These are phyloP conservation scores for Pelvicachromis taeniatus DNA, from an alignment of 2,113 vertebrate species.

Conservation along the genomic window DNA sequence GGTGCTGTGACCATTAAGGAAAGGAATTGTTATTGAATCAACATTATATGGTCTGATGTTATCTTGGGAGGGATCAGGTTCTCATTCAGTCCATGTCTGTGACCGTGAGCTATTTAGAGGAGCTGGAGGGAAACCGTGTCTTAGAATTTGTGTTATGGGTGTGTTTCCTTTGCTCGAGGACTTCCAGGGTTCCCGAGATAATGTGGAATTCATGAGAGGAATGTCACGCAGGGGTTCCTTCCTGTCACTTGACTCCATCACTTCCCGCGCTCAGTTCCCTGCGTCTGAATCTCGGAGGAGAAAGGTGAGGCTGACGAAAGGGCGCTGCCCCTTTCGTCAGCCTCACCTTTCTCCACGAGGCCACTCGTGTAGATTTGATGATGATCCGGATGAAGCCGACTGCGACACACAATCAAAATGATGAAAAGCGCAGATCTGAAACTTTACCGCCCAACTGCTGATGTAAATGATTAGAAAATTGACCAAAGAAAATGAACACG, in stretches of 20 bases:
- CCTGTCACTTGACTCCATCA: conserved; percentile 69
- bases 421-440: background rate
- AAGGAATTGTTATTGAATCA: background rate
- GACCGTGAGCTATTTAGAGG: conserved; percentile 33
- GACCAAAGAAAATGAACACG: background rate
- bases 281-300: conserved; percentile 24
- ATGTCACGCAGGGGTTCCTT: conserved; percentile 46
- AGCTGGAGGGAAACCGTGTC: background rate
- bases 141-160: conserved; percentile 29
- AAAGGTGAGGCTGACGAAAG: background rate
- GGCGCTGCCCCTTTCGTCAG: too few relatives aligned
- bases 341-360: too few relatives aligned
- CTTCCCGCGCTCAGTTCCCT: conserved; percentile 52
- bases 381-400: background rate
- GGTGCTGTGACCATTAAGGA: background rate
- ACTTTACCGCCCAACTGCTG: background rate
- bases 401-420: background rate
- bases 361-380: background rate
- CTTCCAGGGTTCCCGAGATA: conserved; percentile 50
- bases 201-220: conserved; percentile 55
- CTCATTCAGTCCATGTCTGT: background rate
- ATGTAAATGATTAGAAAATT: background rate
- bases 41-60: background rate
- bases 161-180: conserved; percentile 50
- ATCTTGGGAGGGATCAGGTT: conserved; percentile 14